These are phyloP conservation scores for Formica selysi DNA, from an alignment of 1,140 invertebrate species.

Conservation along the genomic window DNA sequence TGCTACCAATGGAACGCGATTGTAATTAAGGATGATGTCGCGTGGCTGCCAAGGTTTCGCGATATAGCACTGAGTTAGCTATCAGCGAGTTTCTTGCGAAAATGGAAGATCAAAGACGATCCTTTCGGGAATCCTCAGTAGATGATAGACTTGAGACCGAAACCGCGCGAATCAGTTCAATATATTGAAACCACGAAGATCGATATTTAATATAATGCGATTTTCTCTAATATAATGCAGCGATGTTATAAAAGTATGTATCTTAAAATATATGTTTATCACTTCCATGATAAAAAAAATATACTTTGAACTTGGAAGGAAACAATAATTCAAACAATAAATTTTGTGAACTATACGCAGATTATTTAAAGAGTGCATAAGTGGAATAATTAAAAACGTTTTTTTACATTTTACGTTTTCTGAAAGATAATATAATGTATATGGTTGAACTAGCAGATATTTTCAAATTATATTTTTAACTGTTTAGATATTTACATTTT, in stretches of 20 bases:
- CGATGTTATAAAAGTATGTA: background rate
- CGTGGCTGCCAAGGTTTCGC: background rate
- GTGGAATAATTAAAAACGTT: too few relatives aligned
- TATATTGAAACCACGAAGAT: slow-evolving; percentile 5
- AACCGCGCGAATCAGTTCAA: slow-evolving; percentile 22
- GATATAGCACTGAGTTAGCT: slow-evolving; percentile 30
- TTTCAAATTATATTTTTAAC: background rate
- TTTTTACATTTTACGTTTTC: background rate
- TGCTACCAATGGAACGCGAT: background rate
- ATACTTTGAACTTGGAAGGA: background rate
- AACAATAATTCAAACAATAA: background rate
- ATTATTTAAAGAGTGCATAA: background rate
- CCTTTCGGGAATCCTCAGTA: background rate
- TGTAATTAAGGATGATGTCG: slow-evolving; percentile 16
- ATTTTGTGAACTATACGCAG: background rate
- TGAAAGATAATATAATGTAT: background rate
- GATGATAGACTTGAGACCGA: background rate
- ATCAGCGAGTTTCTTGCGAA: background rate
- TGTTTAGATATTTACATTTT: background rate
- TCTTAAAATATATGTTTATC: background rate
- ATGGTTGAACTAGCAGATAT: background rate
- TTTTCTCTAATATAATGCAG: background rate
- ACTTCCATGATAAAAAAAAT: background rate
- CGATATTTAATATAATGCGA: background rate
- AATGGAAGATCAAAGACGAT: background rate